phyloP scores from a whole-genome alignment of 2,888 invertebrate genomes.

The Drosophila cracens region DNA sequence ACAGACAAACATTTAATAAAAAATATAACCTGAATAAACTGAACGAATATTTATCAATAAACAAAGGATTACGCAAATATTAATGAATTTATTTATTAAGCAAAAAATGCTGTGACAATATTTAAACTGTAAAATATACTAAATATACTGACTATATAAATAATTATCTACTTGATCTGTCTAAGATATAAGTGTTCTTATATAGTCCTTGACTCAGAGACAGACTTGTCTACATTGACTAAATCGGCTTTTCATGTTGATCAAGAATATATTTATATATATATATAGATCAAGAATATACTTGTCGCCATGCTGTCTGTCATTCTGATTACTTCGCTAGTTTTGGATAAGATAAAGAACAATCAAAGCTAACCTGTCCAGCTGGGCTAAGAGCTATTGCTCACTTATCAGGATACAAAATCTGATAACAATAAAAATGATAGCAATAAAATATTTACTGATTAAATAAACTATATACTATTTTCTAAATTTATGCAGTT shows the following conservation, averaged over 20 bases:
- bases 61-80: not conserved
- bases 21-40: not conserved
- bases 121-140: not conserved
- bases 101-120: no score
- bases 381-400: not conserved
- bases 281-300: no score
- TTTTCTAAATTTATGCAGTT: fast-evolving
- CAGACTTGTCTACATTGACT: not conserved
- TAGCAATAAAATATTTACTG: not conserved
- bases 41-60: not conserved
- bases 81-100: not conserved
- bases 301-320: not conserved
- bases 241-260: not conserved
- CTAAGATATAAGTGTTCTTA: not conserved
- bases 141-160: not conserved
- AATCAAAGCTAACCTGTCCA: not conserved
- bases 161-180: not conserved
- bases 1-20: not conserved
- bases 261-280: no score
- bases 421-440: not conserved
- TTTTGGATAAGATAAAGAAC: not conserved
- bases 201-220: not conserved
- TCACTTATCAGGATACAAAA: not conserved
- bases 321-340: not conserved
- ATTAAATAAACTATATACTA: not conserved